Base-by-base conservation (phyloP, 2,113 vertebrate genomes). In the Noctilio leporinus region DNA sequence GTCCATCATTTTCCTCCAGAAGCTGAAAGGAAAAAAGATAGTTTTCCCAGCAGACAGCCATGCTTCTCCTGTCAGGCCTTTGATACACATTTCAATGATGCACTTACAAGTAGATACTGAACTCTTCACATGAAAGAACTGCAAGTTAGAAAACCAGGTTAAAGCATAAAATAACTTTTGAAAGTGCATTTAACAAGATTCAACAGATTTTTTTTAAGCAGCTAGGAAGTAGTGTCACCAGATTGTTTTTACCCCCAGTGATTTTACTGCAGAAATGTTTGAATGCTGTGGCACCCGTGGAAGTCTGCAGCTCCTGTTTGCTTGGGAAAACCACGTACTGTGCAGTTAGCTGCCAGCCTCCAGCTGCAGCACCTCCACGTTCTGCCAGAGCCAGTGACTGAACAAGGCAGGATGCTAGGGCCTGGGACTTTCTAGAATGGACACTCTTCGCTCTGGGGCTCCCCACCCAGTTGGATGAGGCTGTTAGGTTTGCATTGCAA, bases 101-200 rank as follows among this genome's bases (percentile, higher is more conserved):
- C n/a, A n/a, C 88, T 95, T 90, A n/a, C 9, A 70, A 89, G 89
- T 11, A 90, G 86, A 43, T 70, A 49, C 62, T 92, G 82, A 92
- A 92, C 87, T 64, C 51, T 75, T 89, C 78, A 45, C 62, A 4
- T 17, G 59, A 40, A 94, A 62, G 69, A 83, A 59, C 45, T 51
- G 3, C 26, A 87, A 90, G 84, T 73, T 78, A 93, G 49, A 22
- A 82, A 95, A 86, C 47, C 81, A 82, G 86, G 76, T n/a, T 70
- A 92, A 86, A 72, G 64, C 67, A 47, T 35, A 49, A 81, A 92
- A 87, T 89, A 85, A 86, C 57, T 86, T 85, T 95, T 70, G 75
- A 94, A 93, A 96, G 62, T 69, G 69, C 30, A 15, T 86, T 86
- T 76, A 93, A 86, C 49, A 59, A 28, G 45, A 89, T 49, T 73